A percentile compares a stretch with the other conserved stretches of the same genome.
Evolutionary conservation across 2,888 invertebrate genomes (phyloP).

Genomic region (Cosmopolites sordidus): DNA sequence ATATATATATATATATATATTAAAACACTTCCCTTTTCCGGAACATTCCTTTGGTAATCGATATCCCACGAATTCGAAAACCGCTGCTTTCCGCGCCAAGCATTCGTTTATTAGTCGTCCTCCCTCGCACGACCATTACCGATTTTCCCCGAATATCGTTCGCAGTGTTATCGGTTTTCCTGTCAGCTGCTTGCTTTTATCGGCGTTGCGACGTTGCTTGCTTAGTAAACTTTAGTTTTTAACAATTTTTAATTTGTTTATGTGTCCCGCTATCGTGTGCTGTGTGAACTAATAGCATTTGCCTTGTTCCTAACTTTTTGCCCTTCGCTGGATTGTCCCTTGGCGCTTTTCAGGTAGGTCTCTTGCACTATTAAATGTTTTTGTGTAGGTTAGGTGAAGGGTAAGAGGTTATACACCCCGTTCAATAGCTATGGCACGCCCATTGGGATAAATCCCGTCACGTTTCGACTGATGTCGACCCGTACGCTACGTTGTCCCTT

Average conservation of each 20-base stretch:
- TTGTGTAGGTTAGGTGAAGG: conserved; percentile 45
- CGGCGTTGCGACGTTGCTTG: conserved; percentile 58
- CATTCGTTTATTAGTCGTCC: conserved; percentile 6
- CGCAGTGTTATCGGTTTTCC: conserved; percentile 44
- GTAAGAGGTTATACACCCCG: conserved; percentile 45
- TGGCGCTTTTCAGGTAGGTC: conserved; percentile 36
- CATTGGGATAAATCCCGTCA: conserved; percentile 24
- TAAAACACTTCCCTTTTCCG: too few species aligned
- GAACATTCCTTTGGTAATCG: too few species aligned
- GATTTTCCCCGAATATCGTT: conserved; percentile 36
- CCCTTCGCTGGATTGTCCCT: conserved; percentile 27
- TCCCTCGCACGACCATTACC: conserved; percentile 25
- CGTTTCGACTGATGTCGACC: not conserved
- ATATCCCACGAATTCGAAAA: too few species aligned
- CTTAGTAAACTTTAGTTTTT: conserved; percentile 48
- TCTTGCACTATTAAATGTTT: conserved; percentile 17
- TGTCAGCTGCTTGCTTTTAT: conserved; percentile 68
- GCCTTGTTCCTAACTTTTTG: conserved; percentile 35
- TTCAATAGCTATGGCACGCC: conserved; percentile 40
- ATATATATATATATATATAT: too few species aligned
- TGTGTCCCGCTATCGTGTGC: conserved; percentile 48
- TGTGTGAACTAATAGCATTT: conserved; percentile 38
- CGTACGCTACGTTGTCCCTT: not conserved
- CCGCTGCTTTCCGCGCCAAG: too few species aligned
- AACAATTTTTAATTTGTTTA: conserved; percentile 47